phyloP scores from a whole-genome alignment of 2,113 vertebrate genomes.

The Seriola rivoliana region DNA sequence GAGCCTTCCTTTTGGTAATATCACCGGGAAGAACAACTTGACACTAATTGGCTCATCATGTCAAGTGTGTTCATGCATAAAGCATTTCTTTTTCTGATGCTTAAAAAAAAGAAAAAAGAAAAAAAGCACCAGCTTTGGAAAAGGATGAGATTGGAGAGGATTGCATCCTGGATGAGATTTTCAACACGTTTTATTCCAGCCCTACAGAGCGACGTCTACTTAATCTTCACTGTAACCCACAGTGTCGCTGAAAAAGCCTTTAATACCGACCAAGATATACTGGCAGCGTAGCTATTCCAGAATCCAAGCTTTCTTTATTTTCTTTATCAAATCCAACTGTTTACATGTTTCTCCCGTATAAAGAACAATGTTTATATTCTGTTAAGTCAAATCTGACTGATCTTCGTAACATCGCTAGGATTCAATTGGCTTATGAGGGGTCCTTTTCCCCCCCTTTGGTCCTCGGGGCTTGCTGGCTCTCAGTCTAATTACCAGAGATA shows the following conservation, averaged over 20 bases:
- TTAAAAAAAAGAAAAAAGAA: slow-evolving; percentile 41
- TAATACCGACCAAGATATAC: background rate
- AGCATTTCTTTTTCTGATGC: slow-evolving; percentile 37
- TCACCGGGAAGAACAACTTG: slow-evolving; percentile 71
- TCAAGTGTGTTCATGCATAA: slow-evolving; percentile 69
- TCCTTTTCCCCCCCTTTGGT: slow-evolving; percentile 40
- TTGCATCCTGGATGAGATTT: slow-evolving; percentile 48
- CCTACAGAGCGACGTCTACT: slow-evolving; percentile 9
- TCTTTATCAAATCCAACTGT: slow-evolving; percentile 17
- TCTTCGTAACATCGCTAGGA: slow-evolving; percentile 54
- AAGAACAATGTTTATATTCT: slow-evolving; percentile 9
- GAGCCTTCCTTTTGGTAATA: slow-evolving; percentile 61
- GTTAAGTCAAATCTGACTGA: slow-evolving; percentile 48
- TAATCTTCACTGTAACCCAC: slow-evolving; percentile 30
- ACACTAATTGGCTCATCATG: slow-evolving; percentile 78
- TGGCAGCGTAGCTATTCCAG: background rate
- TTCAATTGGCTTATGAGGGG: slow-evolving; percentile 59
- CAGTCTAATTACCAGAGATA: slow-evolving; percentile 84
- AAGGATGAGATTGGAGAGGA: slow-evolving; percentile 45
- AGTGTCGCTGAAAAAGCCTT: slow-evolving; percentile 15
- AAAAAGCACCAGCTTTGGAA: slow-evolving; percentile 30
- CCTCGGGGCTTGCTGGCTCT: slow-evolving; percentile 71
- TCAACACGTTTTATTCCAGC: slow-evolving; percentile 10
- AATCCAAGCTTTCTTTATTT: background rate
- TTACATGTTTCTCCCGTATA: slow-evolving; percentile 2